Evolutionary conservation across 1,140 invertebrate genomes (phyloP).

Genomic region (Thaumetopoea pityocampa): DNA sequence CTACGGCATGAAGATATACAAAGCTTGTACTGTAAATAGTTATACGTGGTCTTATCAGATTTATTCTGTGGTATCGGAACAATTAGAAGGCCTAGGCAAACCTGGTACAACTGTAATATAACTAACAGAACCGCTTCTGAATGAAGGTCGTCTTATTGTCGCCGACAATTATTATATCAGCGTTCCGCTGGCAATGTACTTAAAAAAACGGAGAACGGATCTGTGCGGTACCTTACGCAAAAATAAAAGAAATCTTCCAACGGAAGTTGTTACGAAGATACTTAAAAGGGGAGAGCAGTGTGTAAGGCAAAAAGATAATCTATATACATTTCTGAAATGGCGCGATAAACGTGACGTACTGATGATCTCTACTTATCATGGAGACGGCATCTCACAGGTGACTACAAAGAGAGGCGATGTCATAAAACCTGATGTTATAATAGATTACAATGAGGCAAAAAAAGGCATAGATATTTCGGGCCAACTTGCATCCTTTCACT

Average conservation of each 20-base stretch:
- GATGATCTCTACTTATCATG: conserved; percentile 34
- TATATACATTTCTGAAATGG: conserved; percentile 52
- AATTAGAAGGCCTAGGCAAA: conserved; percentile 16
- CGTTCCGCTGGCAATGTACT: conserved; percentile 38
- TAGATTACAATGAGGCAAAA: conserved; percentile 52
- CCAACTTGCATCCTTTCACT: conserved; percentile 15
- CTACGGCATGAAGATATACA: conserved; percentile 24
- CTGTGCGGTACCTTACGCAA: conserved; percentile 41
- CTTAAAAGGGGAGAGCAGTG: conserved; percentile 41
- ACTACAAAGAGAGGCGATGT: conserved; percentile 27
- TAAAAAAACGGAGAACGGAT: conserved; percentile 46
- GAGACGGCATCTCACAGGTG: conserved; percentile 30
- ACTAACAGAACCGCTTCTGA: conserved; percentile 31
- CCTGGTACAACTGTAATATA: conserved; percentile 20
- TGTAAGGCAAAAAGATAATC: conserved; percentile 38
- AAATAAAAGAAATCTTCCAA: conserved; percentile 32
- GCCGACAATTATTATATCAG: conserved; percentile 67
- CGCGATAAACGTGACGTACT: conserved; percentile 45
- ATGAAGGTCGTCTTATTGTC: conserved; percentile 45
- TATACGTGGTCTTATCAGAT: conserved; percentile 25
- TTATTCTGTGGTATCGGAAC: conserved; percentile 15
- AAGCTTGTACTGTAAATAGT: conserved; percentile 19
- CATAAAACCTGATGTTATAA: conserved; percentile 40
- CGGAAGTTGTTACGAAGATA: conserved; percentile 39
- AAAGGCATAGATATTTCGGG: conserved; percentile 53